A percentile compares a stretch with the other conserved stretches of the same genome.
These are phyloP conservation scores for Drosophila melanica DNA, from an alignment of 1,140 invertebrate genomes.

Conservation along the genomic window DNA sequence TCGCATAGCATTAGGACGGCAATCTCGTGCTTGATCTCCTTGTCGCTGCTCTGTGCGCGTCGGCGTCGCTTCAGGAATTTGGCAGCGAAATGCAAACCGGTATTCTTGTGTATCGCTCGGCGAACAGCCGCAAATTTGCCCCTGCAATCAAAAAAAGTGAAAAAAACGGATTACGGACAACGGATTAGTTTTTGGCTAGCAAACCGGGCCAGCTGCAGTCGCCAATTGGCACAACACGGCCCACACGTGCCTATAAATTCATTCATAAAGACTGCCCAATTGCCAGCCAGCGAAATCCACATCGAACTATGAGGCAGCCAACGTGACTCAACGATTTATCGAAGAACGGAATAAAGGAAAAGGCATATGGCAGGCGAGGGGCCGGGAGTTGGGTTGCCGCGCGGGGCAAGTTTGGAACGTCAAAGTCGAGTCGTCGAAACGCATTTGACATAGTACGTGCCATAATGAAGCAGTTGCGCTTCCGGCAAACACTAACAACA, in stretches of 20 bases:
- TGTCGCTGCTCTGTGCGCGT: slow-evolving; percentile 90
- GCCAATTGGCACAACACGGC: slow-evolving; percentile 17
- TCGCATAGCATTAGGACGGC: slow-evolving; percentile 93
- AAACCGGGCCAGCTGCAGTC: slow-evolving; percentile 24
- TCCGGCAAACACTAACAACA: slow-evolving; percentile 70
- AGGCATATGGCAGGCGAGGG: not conserved
- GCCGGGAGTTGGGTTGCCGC: not conserved
- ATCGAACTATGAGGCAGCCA: slow-evolving; percentile 22
- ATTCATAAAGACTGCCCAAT: slow-evolving; percentile 58
- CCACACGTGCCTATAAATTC: slow-evolving; percentile 38
- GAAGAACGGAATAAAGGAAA: slow-evolving; percentile 8
- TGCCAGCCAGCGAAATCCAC: slow-evolving; percentile 17
- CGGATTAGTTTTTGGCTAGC: slow-evolving; percentile 30
- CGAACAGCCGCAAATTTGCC: slow-evolving; percentile 98
- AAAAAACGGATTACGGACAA: no score
- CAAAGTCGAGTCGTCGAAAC: slow-evolving; percentile 49
- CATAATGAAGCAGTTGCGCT: slow-evolving; percentile 82
- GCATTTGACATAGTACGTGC: slow-evolving; percentile 80
- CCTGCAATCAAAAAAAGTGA: slow-evolving; percentile 85
- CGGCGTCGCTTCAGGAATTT: slow-evolving; percentile 97
- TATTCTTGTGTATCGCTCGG: slow-evolving; percentile 92
- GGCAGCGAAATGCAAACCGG: slow-evolving; percentile 94
- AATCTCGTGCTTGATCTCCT: slow-evolving; percentile 95
- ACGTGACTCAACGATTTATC: slow-evolving; percentile 40
- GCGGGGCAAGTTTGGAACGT: slow-evolving; percentile 4